A percentile compares a stretch with the other conserved stretches of the same genome.
Conservation (phyloP, 2,888 invertebrate species). For the Rotaria macrura region DNA sequence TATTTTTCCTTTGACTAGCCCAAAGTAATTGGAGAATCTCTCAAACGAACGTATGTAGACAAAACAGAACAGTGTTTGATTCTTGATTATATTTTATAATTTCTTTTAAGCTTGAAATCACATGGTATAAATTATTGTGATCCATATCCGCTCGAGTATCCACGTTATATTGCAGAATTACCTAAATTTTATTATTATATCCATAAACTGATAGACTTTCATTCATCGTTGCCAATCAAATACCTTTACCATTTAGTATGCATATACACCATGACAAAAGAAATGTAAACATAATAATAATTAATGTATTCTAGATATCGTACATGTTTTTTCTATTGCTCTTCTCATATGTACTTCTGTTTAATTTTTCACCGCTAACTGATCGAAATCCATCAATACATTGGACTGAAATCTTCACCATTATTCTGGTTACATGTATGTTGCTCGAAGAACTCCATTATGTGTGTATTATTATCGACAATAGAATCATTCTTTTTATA, state of each 20-base stretch:
- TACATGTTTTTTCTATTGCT: not conserved
- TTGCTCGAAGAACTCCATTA: not conserved
- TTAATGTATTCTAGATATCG: not conserved
- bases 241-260: not conserved
- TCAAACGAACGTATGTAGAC: too few species aligned
- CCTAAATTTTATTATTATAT: not conserved
- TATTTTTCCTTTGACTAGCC: too few species aligned
- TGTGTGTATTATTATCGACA: not conserved
- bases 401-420: not conserved
- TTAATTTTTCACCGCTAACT: not conserved
- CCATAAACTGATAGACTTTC: not conserved
- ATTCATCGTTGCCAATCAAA: not conserved
- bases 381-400: not conserved
- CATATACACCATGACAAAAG: not conserved
- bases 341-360: not conserved
- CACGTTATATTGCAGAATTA: not conserved
- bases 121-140: not conserved
- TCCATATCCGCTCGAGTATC: not conserved
- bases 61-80: too few species aligned
- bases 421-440: not conserved
- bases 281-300: too few species aligned
- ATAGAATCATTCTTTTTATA: not conserved
- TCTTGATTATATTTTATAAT: too few species aligned
- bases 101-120: too few species aligned
- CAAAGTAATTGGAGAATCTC: too few species aligned